A percentile compares a stretch with the other conserved stretches of the same genome.
phyloP scores from a whole-genome alignment of 2,797 vertebrate species.

The Monodelphis domestica region DNA sequence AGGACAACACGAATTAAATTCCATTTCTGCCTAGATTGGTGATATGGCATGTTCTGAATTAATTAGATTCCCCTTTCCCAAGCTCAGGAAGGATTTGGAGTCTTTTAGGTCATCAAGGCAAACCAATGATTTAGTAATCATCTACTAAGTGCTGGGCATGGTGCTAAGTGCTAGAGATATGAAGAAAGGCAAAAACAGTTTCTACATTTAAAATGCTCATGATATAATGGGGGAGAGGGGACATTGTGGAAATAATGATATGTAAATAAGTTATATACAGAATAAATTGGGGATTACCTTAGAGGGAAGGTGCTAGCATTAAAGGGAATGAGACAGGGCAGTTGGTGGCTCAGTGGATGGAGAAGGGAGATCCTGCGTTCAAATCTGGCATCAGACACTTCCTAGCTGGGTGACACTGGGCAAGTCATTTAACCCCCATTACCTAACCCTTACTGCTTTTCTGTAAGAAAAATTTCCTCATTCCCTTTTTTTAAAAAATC shows the following conservation, averaged over 20 bases:
- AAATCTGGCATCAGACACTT: too few species aligned
- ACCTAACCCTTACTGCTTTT: too few species aligned
- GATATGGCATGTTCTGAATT: background rate
- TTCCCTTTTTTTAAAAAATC: too few species aligned
- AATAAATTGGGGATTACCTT: background rate
- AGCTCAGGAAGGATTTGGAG: background rate
- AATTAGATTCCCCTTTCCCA: background rate
- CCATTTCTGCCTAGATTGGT: background rate
- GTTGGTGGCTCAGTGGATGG: too few species aligned
- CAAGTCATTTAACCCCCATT: too few species aligned
- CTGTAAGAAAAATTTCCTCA: too few species aligned
- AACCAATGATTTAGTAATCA: background rate
- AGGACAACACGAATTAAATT: background rate
- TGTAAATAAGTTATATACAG: background rate
- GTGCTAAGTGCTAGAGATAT: background rate
- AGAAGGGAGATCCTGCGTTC: too few species aligned
- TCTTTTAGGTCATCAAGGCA: background rate
- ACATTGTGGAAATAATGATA: background rate
- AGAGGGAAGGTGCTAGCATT: background rate
- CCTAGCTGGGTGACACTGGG: too few species aligned
- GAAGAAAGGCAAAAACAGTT: background rate
- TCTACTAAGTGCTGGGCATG: background rate
- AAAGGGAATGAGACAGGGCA: too few species aligned
- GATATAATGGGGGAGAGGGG: background rate
- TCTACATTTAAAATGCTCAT: background rate